A percentile compares a stretch with the other conserved stretches of the same genome.
Evolutionary conservation across 2,113 vertebrate species (phyloP).

Genomic region (cat (Felis catus)): DNA sequence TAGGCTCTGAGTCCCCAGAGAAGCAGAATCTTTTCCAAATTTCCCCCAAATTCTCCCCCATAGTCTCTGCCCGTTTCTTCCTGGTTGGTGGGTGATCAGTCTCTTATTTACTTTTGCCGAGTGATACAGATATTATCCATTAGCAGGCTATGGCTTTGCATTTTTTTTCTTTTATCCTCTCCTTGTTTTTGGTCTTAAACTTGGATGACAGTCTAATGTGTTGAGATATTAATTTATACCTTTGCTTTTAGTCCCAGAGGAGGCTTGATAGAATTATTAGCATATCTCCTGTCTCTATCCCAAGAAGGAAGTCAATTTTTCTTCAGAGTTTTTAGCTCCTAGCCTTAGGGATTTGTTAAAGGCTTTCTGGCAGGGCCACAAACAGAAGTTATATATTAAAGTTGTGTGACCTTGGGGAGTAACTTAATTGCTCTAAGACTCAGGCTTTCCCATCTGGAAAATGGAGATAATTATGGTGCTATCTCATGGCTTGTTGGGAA

Average conservation of each 20-base stretch:
- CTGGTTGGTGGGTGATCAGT: neutral
- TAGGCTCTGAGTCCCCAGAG: neutral
- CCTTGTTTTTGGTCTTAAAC: neutral
- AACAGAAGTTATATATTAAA: neutral
- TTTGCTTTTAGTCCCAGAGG: neutral
- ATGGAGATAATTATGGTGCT: neutral
- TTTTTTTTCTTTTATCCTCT: neutral
- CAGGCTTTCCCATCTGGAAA: neutral
- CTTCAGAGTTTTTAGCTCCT: neutral
- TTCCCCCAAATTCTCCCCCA: neutral
- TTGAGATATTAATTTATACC: neutral
- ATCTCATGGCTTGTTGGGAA: neutral
- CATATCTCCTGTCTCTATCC: neutral
- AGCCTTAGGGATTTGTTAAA: neutral
- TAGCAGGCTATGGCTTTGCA: neutral
- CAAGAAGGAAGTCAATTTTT: neutral
- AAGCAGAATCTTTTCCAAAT: neutral
- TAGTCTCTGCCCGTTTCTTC: neutral
- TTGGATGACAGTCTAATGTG: neutral
- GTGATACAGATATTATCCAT: neutral
- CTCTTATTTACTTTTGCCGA: neutral
- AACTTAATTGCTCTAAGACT: neutral
- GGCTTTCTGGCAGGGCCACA: neutral
- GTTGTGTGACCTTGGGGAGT: neutral
- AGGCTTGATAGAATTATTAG: neutral